Evolutionary conservation across 35 echinoderm and acorn worm species (phyloP), one percentile per base, ranked within the genome.

Genomic region (Lytechinus variegatus): DNA sequence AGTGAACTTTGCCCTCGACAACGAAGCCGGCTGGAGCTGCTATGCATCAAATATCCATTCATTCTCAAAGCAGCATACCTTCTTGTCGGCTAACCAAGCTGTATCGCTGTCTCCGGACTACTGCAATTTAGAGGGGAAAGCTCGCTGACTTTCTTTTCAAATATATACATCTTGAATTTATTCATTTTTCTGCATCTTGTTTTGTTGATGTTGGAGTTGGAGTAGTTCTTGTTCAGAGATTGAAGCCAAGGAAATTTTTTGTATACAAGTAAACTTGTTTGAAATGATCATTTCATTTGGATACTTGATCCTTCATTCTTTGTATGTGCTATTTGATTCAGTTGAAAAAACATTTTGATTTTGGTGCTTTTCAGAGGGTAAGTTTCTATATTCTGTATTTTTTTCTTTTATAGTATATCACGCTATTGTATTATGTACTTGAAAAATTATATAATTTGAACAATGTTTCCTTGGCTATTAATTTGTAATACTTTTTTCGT

Each of bases 31-130:
- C 19, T 79, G 14, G n/a, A 79, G 66, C 66, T 79, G 66, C 66
- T n/a, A 24, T 79, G 66, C 66, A 79, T 79, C 66, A 79, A 79
- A 79, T 79, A 79, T 79, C 66, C 66, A 79, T 79, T 79, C 66
- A 79, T 79, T 79, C 66, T 79, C 66, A 79, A 24, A 79, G 19
- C 66, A 79, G 66, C 66, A 79, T 79, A 79, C 66, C 66, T 24
- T 3, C 66, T 79, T 24, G 19, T n/a, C 66, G 14, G 16, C 6
- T n/a, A 24, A 79, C n/a, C 66, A n/a, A n/a, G 33, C 33, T 44
- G 66, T n/a, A 79, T 24, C 4, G 24, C n/a, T 16, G 16, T 79
- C 66, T n/a, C 19, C 66, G 21, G 66, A n/a, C 4, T 6, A 24
- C 66, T 79, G 21, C n/a, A 79, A 79, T 24, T 4, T 79, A 4